Evolutionary conservation across 2,113 vertebrate species (phyloP), one percentile per base, ranked within the genome.

Genomic region (Eurypyga helias): DNA sequence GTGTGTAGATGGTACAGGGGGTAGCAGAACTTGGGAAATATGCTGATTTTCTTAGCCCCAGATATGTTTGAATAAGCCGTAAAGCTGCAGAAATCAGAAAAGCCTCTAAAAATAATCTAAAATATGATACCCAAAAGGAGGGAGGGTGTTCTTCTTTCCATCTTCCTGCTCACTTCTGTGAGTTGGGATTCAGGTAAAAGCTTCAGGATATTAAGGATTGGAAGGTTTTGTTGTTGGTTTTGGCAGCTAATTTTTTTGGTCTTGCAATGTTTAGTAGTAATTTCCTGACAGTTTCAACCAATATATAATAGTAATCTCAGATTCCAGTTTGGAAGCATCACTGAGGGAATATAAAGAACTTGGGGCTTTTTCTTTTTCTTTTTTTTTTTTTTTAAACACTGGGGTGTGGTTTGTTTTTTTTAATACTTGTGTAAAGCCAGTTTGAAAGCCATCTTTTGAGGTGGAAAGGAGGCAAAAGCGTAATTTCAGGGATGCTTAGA

Each of bases 61-160:
- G 9, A 76, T 66, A 28, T 69, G 14, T 84, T 76, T 84, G 26
- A 76, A 16, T 72, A 67, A 82, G 18, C 21, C 67, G 11, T 75
- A 78, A 89, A 89, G 34, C 72, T 79, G 23, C 29, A 57, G 36
- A 87, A 79, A 64, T 49, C 13, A 58, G 48, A 76, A 83, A 62
- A 90, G 2, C 19, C 16, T 60, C 43, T 90, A 43, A 93, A 89
- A 75, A 11, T 49, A 2, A 58, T 41, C 29, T 90, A 11, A 86
- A 90, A 48, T 55, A 28, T 16, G 33, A 55, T 64, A 29, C 1
- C 0, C 8, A 54, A 6, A 48, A 60, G 17, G 11, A 49, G 38
- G 5, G 13, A 3, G 15, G 0, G 0, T 65, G 25, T 72, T 21
- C 29, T 17, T 34, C 65, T 38, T 93, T 57, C 7, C 11, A 9